Evolutionary conservation across 35 echinoderm and acorn worm species (phyloP), one percentile per base, ranked within the genome.

Genomic region (Diadema setosum): DNA sequence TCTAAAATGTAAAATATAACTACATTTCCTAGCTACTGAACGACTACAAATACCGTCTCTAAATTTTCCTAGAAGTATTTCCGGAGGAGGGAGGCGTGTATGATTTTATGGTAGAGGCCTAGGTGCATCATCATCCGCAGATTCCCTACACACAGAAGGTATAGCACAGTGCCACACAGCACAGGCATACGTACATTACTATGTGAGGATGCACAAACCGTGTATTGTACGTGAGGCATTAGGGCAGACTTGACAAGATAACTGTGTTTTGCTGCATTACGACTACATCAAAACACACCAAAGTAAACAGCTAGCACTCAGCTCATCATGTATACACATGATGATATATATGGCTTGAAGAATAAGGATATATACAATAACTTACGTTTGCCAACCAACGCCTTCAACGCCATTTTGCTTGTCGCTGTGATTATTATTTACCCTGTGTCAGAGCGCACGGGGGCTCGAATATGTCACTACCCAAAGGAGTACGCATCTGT

Each of bases 371-470:
- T 9, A 41, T 3, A 44, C 37, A 88, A 83, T 64, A n/a, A 94
- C 92, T 94, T 84, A 94, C 92, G 84, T 89, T 94, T 65, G 52
- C 78, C 65, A 82, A 94, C 92, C 92, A 94, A 87, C 92, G 92
- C 92, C 92, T 94, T 94, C 58, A 94, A 75, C 92, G 92, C 92
- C 92, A 94, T 94, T 81, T 94, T 94, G 81, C 83, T 88, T 84
- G 57, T 27, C n/a, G n/a, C n/a, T n/a, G n/a, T n/a, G n/a, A n/a
- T 60, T 4, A 60, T 24, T 60, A 34, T 67, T 67, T 67, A 67
- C 63, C 49, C 63, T 15, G 30, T 60, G 30, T 9, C 11, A 33
- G 37, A 12, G 21, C 63, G 63, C 30, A 9, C 63, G 63, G 14
- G 20, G 3, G 16, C 2, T 5, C 30, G n/a, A 27, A 27, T 27